Conservation (phyloP, 2,113 vertebrate species). For the Nerophis lumbriciformis region DNA sequence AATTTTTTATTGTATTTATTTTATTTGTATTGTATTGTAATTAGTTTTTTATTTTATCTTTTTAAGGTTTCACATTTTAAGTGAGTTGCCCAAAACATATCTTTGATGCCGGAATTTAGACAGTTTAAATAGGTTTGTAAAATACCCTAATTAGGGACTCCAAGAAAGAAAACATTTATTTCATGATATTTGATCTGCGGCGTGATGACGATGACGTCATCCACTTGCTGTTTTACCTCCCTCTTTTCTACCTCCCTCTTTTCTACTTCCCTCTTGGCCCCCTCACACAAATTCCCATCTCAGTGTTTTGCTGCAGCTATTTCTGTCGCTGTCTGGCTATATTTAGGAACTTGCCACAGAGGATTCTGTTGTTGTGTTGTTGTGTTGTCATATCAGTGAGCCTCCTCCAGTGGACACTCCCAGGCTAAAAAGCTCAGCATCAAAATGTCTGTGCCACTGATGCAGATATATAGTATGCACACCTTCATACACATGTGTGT, state of each 20-base stretch:
- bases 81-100: too few relatives aligned
- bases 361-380: constrained; percentile 22
- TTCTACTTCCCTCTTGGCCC: constrained; percentile 5
- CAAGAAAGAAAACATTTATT: too few relatives aligned
- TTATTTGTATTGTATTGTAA: too few relatives aligned
- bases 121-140: too few relatives aligned
- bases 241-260: constrained; percentile 2
- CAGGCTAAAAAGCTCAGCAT: constrained; percentile 15
- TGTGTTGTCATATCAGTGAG: constrained; percentile 23
- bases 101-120: too few relatives aligned
- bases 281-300: constrained; percentile 25
- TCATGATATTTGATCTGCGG: constrained; percentile 1
- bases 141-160: too few relatives aligned
- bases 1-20: too few relatives aligned
- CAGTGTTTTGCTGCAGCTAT: constrained; percentile 45
- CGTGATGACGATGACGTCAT: background rate
- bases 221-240: constrained; percentile 15
- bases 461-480: background rate
- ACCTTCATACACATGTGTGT: background rate
- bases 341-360: constrained; percentile 51
- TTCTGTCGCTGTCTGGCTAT: constrained; percentile 52
- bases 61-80: too few relatives aligned
- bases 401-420: constrained; percentile 33
- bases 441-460: constrained; percentile 4
- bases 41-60: too few relatives aligned